Evolutionary conservation across 2,797 vertebrate species (phyloP).

Genomic region (Pipistrellus nathusii): DNA sequence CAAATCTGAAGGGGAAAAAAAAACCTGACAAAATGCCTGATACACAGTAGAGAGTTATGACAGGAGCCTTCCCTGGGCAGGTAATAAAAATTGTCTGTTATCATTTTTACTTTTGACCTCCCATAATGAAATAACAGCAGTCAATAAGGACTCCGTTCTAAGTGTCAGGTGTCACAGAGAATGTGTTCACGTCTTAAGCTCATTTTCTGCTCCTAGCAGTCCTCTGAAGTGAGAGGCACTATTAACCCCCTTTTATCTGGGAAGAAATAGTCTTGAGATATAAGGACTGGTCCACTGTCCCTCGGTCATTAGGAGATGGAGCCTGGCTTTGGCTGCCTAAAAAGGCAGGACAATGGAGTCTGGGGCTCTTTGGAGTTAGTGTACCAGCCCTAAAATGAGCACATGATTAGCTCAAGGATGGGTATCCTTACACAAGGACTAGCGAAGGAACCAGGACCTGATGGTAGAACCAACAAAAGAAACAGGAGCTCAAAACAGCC

Average conservation of each 20-base stretch:
- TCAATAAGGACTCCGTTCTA: not conserved
- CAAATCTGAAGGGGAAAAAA: not conserved
- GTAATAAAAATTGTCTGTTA: no score
- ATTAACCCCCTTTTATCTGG: not conserved
- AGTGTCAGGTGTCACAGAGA: rapidly evolving
- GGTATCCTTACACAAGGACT: not conserved
- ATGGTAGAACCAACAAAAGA: not conserved
- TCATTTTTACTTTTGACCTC: not conserved
- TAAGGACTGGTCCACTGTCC: not conserved
- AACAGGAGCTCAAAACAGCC: no score
- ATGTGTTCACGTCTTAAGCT: not conserved
- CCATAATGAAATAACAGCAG: not conserved
- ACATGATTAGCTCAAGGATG: rapidly evolving
- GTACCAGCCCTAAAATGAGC: not conserved
- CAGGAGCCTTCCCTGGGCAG: not conserved
- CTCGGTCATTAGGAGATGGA: not conserved
- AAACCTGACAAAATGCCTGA: not conserved
- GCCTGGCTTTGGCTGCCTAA: not conserved
- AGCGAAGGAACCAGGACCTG: not conserved
- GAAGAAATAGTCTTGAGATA: not conserved
- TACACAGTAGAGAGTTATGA: not conserved
- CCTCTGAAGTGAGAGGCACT: not conserved
- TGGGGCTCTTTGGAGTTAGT: rapidly evolving
- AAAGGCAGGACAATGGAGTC: not conserved
- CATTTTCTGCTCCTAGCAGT: not conserved